These are phyloP conservation scores for Nephrotoma flavescens DNA, from an alignment of 2,888 invertebrate genomes.

Conservation along the genomic window DNA sequence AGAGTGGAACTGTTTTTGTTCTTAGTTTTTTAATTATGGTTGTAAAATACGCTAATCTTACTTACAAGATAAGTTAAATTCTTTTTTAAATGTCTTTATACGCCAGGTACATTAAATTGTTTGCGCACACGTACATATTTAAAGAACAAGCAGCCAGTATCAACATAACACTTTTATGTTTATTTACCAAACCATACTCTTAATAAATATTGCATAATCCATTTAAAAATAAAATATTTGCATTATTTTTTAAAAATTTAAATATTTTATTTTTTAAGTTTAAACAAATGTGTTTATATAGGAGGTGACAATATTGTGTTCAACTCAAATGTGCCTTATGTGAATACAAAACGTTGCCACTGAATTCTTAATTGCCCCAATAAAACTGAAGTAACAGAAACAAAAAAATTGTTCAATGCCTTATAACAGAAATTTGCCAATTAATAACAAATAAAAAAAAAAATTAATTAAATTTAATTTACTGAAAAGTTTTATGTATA, in stretches of 20 bases:
- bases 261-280: not conserved
- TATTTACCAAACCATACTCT: not conserved
- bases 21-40: too few species aligned
- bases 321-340: too few species aligned
- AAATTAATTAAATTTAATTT: not conserved
- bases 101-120: not conserved
- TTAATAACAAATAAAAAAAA: not conserved
- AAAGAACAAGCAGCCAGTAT: not conserved
- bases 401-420: not conserved
- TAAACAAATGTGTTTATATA: too few species aligned
- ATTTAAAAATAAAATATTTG: not conserved
- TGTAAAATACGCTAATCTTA: too few species aligned
- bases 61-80: too few species aligned
- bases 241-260: not conserved
- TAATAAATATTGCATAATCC: not conserved
- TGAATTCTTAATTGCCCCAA: not conserved
- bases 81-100: too few species aligned
- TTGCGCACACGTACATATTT: not conserved
- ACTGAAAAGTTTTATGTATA: not conserved
- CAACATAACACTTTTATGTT: not conserved
- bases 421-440: not conserved
- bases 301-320: too few species aligned
- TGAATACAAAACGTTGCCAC: not conserved
- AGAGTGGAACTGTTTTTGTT: too few species aligned
- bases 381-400: not conserved